These are phyloP conservation scores for Littorina saxatilis DNA, from an alignment of 1,140 invertebrate species.

Conservation along the genomic window DNA sequence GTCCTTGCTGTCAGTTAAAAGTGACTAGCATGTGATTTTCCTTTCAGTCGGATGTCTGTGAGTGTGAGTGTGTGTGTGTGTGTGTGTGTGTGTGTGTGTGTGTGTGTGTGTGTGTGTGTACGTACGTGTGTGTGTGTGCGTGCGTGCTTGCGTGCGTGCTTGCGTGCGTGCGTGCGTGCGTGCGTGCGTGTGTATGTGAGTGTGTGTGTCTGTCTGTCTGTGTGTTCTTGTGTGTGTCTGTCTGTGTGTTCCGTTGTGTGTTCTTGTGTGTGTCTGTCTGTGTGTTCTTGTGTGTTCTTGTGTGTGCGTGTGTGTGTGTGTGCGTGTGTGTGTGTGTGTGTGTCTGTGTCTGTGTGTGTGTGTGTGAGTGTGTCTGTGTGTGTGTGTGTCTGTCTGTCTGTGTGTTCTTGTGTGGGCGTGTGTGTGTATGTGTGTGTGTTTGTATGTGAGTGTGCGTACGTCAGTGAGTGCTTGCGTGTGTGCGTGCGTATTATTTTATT, in stretches of 20 bases:
- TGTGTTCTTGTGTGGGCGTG: no score
- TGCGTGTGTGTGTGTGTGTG: neutral
- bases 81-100: conserved; percentile 17
- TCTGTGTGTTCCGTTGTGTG: neutral
- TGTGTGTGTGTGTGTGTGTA: conserved; percentile 8
- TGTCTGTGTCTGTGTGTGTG: no score
- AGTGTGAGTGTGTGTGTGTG: neutral
- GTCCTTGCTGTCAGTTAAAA: no score
- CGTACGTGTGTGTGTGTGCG: neutral
- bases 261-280: neutral
- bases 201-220: neutral
- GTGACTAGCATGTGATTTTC: no score
- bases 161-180: neutral
- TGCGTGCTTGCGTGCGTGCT: neutral
- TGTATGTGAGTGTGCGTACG: no score
- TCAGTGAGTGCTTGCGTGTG: no score
- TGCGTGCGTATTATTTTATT: no score
- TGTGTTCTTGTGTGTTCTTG: neutral
- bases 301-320: neutral
- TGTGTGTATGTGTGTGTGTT: no score
- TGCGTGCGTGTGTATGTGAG: neutral
- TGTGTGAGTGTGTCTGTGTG: no score
- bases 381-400: neutral
- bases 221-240: neutral
- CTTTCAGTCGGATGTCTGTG: neutral